phyloP scores from a whole-genome alignment of 2,888 invertebrate genomes.

The Platypus cylindrus region DNA sequence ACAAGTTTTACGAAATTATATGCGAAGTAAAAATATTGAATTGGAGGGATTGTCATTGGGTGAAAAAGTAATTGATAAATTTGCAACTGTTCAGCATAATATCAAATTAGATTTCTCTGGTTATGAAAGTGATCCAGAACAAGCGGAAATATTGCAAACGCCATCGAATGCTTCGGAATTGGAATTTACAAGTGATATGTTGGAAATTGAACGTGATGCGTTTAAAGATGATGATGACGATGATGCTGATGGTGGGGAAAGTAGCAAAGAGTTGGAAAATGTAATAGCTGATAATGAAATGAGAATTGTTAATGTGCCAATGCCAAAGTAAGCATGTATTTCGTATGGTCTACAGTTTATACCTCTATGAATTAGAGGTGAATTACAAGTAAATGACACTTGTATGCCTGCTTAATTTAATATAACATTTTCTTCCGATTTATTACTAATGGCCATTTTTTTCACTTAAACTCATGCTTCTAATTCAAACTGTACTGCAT shows the following conservation, averaged over 20 bases:
- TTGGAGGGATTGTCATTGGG: conserved; percentile 46
- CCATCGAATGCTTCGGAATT: conserved; percentile 70
- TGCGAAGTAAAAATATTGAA: conserved; percentile 61
- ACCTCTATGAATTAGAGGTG: no score
- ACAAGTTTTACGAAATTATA: conserved; percentile 60
- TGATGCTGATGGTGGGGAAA: neutral
- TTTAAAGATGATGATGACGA: neutral
- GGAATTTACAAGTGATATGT: conserved; percentile 39
- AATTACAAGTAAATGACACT: no score
- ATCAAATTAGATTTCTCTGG: conserved; percentile 23
- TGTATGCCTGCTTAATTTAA: no score
- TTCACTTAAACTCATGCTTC: no score
- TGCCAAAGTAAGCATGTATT: conserved; percentile 41
- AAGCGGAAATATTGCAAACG: conserved; percentile 50
- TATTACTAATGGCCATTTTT: no score
- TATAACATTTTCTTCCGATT: no score
- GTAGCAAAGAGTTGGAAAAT: conserved; percentile 16
- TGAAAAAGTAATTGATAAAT: conserved; percentile 32
- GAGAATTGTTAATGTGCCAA: conserved; percentile 45
- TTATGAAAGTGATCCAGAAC: conserved; percentile 28
- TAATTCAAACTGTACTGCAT: no score
- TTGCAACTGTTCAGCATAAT: conserved; percentile 15
- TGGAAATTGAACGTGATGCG: conserved; percentile 10
- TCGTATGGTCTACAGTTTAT: no score
- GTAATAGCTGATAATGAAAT: conserved; percentile 19